Conservation (phyloP, 2,888 invertebrate genomes). For the Ormyrus labotus region DNA sequence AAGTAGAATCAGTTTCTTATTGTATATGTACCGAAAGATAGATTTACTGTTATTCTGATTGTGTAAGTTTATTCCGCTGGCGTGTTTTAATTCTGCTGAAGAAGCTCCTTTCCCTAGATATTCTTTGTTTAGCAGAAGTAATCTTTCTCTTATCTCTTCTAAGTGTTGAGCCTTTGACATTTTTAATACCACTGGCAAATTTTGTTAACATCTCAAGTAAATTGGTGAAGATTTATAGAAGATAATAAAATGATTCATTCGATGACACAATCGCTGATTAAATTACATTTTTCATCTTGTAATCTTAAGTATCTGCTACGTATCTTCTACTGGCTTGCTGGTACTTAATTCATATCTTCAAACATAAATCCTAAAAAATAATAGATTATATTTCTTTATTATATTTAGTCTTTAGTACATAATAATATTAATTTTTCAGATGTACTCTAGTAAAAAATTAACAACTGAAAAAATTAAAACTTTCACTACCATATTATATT, state of each 20-base stretch:
- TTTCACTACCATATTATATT: too few relatives aligned
- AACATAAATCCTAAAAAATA: too few relatives aligned
- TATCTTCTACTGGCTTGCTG: background rate
- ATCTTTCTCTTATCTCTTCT: conserved; percentile 63
- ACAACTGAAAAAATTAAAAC: too few relatives aligned
- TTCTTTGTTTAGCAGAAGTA: conserved; percentile 62
- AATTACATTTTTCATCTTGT: conserved; percentile 37
- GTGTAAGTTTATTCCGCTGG: conserved; percentile 43
- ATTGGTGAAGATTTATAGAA: conserved; percentile 6
- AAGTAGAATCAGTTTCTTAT: conserved; percentile 55
- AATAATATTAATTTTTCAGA: too few relatives aligned
- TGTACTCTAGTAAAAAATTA: too few relatives aligned
- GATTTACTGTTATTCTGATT: conserved; percentile 47
- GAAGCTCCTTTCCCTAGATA: conserved; percentile 64
- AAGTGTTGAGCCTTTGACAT: conserved; percentile 60
- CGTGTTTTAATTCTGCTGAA: conserved; percentile 62
- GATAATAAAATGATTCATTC: conserved; percentile 47
- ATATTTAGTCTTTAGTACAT: too few relatives aligned
- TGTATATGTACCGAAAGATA: conserved; percentile 28
- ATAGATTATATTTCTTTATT: too few relatives aligned
- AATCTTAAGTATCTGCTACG: conserved; percentile 14
- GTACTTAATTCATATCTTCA: too few relatives aligned
- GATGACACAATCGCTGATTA: conserved; percentile 25
- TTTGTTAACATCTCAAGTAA: conserved; percentile 53
- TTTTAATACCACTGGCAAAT: conserved; percentile 46